Evolutionary conservation across 2,113 vertebrate genomes (phyloP).

Genomic region (Vimba vimba): DNA sequence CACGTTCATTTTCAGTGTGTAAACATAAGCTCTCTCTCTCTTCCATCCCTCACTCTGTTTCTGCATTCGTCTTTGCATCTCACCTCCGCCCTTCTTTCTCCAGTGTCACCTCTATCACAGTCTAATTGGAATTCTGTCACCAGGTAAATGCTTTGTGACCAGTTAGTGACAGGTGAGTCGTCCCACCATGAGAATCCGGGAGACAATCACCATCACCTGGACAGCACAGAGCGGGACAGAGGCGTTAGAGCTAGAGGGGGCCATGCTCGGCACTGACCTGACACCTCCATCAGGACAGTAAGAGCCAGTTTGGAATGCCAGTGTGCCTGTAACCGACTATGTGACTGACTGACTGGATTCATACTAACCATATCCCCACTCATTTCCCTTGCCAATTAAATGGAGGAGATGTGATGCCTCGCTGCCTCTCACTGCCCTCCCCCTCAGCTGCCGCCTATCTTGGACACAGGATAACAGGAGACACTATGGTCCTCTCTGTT

Average conservation of each 20-base stretch:
- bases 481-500: constrained; percentile 8
- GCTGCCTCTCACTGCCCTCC: constrained; percentile 20
- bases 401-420: constrained; percentile 30
- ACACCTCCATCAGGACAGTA: constrained; percentile 33
- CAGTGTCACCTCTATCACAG: constrained; percentile 56
- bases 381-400: constrained; percentile 51
- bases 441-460: neutral
- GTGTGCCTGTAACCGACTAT: constrained; percentile 68
- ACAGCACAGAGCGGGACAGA: constrained; percentile 67
- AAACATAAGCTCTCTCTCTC: constrained; percentile 50
- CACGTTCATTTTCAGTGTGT: constrained; percentile 39
- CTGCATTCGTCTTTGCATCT: constrained; percentile 48
- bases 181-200: constrained; percentile 52
- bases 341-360: constrained; percentile 52
- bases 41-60: constrained; percentile 51
- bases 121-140: constrained; percentile 81
- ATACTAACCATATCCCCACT: constrained; percentile 34
- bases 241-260: constrained; percentile 32
- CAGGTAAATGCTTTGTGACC: constrained; percentile 80
- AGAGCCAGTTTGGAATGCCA: constrained; percentile 31
- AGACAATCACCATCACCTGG: constrained; percentile 73
- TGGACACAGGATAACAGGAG: constrained; percentile 27
- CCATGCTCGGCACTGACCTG: constrained; percentile 44
- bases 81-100: constrained; percentile 50
- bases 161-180: constrained; percentile 71